Base-by-base conservation (phyloP, 2,888 invertebrate genomes). In the Tiliacea aurago region DNA sequence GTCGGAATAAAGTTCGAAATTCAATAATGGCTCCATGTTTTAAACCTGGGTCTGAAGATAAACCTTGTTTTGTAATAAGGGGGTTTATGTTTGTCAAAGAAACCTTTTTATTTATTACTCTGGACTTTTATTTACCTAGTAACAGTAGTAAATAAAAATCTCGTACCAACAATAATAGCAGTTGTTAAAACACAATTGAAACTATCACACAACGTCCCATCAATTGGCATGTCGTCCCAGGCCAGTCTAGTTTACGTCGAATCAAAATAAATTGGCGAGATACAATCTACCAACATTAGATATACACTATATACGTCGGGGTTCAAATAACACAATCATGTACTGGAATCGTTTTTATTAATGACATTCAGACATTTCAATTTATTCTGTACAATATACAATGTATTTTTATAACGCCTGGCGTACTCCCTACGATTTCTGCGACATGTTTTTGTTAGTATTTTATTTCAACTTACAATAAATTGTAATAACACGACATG, bases 311-410 rank as follows among this genome's bases (percentile, higher is more conserved):
- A 68, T 64, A 28, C 53, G 41, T 59, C 18, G 33, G 71, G 68
- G 53, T 51, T 67, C 37, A 78, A 84, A 84, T 82, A 78, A 83
- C 59, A 78, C 70, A 68, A 69, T 67, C 64, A 64, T 72, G 23
- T 80, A 78, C 73, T 76, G 65, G 76, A 74, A 86, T 86, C 64
- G 72, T 87, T 86, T 85, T 86, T 84, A 87, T 83, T 86, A 81
- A 86, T 86, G 91, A 94, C 95, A 94, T 93, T 93, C 89, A 95
- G 94, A 95, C 91, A 92, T 89, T 92, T 90, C 90, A 87, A 87
- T 92, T 92, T 91, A 92, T 92, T 92, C 90, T 94, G 90, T 94
- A 94, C 94, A 94, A 90, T 93, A 91, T 85, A 87, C 73, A 77
- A 88, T 83, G 88, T 89, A 86, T 84, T 87, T 87, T 88, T 80